Percentiles rank a stretch among this genome's conserved stretches.
Conservation (phyloP, 2,888 invertebrate genomes). For the Sminthurinus aureus region DNA sequence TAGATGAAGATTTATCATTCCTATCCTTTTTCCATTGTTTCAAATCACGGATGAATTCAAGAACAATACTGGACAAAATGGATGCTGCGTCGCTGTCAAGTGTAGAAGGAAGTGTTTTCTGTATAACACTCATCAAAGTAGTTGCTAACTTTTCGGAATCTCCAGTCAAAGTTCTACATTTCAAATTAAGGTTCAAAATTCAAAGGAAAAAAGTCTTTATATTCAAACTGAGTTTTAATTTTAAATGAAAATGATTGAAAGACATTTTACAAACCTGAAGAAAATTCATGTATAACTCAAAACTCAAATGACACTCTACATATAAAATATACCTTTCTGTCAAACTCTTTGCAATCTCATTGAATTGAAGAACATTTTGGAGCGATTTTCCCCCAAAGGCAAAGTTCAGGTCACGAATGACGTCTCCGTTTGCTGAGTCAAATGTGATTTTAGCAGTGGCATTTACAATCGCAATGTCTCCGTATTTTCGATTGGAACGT, state of each 20-base stretch:
- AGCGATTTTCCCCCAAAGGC: background rate
- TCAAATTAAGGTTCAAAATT: too few species aligned
- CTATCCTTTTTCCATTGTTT: constrained; percentile 15
- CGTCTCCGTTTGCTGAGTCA: background rate
- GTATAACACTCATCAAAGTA: too few species aligned
- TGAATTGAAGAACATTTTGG: background rate
- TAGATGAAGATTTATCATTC: background rate
- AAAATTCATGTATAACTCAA: too few species aligned
- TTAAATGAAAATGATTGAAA: too few species aligned
- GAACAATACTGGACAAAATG: background rate
- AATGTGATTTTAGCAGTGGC: constrained; percentile 37
- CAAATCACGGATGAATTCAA: background rate
- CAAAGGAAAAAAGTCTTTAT: too few species aligned
- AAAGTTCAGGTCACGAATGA: background rate
- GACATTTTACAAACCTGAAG: too few species aligned
- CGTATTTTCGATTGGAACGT: constrained; percentile 41
- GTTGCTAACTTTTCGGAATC: too few species aligned
- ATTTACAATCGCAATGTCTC: constrained; percentile 44
- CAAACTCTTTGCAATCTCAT: background rate
- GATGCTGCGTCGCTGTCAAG: background rate
- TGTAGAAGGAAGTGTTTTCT: too few species aligned
- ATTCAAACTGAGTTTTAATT: too few species aligned
- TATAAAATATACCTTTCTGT: too few species aligned
- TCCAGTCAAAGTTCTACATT: too few species aligned
- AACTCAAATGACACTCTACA: too few species aligned